Conservation (phyloP, 2,113 vertebrate species). For the Dendropsophus ebraccatus region DNA sequence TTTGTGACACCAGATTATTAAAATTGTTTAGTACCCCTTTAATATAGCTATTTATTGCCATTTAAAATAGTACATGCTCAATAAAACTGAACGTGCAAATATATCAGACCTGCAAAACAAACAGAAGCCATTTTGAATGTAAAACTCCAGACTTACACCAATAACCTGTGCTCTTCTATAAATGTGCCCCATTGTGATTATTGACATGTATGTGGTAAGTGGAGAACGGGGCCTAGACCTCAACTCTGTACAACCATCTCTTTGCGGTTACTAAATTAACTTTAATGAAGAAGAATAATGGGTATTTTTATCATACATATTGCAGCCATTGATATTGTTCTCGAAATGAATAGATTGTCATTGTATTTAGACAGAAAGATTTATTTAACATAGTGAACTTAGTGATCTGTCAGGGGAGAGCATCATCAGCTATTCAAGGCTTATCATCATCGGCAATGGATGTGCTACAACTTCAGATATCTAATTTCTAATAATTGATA, state of each 20-base stretch:
- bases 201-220: neutral
- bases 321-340: neutral
- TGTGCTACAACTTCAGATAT: constrained; percentile 45
- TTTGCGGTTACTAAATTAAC: constrained; percentile 13
- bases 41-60: too few species aligned
- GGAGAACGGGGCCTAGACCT: neutral
- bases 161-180: neutral
- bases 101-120: too few species aligned
- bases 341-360: constrained; percentile 3
- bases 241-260: neutral
- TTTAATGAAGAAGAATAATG: constrained; percentile 5
- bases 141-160: neutral
- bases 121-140: neutral
- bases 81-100: neutral
- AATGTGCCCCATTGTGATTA: neutral
- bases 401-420: constrained; percentile 23
- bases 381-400: constrained; percentile 23
- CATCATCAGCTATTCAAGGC: constrained; percentile 21
- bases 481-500: constrained; percentile 46
- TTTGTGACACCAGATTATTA: too few species aligned
- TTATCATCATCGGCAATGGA: constrained; percentile 49
- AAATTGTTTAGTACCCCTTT: too few species aligned
- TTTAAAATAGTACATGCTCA: too few species aligned
- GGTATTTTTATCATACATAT: constrained; percentile 24
- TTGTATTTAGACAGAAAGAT: constrained; percentile 42